phyloP scores from a whole-genome alignment of 2,113 vertebrate species.

The Puntigrus tetrazona region DNA sequence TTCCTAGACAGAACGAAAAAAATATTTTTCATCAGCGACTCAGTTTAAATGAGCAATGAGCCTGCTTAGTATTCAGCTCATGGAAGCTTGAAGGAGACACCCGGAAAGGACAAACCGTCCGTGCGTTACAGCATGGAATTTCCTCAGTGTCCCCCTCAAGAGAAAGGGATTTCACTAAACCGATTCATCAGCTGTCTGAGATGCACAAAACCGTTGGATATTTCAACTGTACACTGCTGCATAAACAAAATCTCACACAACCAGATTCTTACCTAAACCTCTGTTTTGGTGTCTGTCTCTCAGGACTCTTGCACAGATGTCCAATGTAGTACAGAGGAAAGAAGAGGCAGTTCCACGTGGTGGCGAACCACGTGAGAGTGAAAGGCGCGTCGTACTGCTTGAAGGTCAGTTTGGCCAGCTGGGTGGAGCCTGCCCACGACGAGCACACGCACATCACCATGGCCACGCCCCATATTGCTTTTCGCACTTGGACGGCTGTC shows the following conservation, averaged over 20 bases:
- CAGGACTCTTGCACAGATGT: constrained; percentile 86
- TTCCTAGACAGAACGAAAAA: background rate
- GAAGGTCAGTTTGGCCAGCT: constrained; percentile 92
- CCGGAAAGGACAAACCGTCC: constrained; percentile 20
- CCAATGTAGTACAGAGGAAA: constrained; percentile 93
- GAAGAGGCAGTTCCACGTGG: constrained; percentile 95
- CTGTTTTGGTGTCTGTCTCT: constrained; percentile 89
- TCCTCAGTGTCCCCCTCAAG: background rate
- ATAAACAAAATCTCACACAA: background rate
- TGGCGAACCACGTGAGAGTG: constrained; percentile 96
- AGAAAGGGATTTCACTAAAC: constrained; percentile 5
- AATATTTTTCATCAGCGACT: constrained; percentile 12
- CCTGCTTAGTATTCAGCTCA: constrained; percentile 56
- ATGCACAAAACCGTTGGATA: background rate
- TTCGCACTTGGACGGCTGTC: constrained; percentile 77
- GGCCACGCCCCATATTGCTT: constrained; percentile 86
- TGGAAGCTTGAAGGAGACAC: constrained; percentile 6
- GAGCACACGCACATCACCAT: constrained; percentile 92
- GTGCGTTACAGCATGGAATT: constrained; percentile 15
- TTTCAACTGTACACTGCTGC: background rate
- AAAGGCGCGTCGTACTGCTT: constrained; percentile 89
- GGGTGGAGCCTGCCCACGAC: constrained; percentile 91
- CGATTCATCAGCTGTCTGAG: background rate
- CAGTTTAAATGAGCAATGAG: constrained; percentile 45
- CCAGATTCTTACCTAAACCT: constrained; percentile 84